Evolutionary conservation across 2,888 invertebrate species (phyloP), one percentile per base, ranked within the genome.

Genomic region (Subacronicta megacephala): DNA sequence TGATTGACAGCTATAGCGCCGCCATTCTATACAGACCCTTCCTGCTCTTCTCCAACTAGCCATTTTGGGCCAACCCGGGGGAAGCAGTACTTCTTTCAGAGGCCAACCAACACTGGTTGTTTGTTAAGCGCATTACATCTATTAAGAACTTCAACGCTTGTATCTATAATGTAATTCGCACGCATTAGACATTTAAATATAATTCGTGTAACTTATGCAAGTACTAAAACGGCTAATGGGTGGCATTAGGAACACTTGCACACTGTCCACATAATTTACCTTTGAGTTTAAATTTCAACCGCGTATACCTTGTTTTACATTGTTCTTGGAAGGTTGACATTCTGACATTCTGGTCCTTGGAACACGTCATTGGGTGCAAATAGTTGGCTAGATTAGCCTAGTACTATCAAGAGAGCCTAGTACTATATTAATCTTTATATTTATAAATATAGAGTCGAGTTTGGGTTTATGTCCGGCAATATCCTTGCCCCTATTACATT

Each of bases 101-200:
- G 84, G 45, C 80, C 84, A 78, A 63, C 50, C 52, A 68, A 78
- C 58, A 79, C 70, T 83, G 85, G 89, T 70, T 60, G 61, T 67
- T 78, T 66, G 78, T 62, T 75, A 81, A 79, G 82, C 82, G 81
- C 81, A 81, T 85, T 84, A 87, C 87, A 87, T 87, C 87, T 87
- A 91, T 90, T 89, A 90, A 83, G 83, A 84, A 79, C 78, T 84
- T 82, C 80, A 80, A 85, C 80, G 80, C 82, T 85, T 82, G 83
- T 83, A 80, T 81, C 68, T 82, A 71, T 81, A 88, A 90, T 92
- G 90, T 84, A 82, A 88, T 85, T 88, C 69, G 78, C 74, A 80
- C 81, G 80, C 84, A 90, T 91, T 87, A 86, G 79, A 85, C 80
- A 88, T 92, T 89, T 88, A 92, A 89, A 88, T 89, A 85, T 84